Evolutionary conservation across 2,113 vertebrate genomes (phyloP).

Genomic region (Phalacrocorax pelagicus): DNA sequence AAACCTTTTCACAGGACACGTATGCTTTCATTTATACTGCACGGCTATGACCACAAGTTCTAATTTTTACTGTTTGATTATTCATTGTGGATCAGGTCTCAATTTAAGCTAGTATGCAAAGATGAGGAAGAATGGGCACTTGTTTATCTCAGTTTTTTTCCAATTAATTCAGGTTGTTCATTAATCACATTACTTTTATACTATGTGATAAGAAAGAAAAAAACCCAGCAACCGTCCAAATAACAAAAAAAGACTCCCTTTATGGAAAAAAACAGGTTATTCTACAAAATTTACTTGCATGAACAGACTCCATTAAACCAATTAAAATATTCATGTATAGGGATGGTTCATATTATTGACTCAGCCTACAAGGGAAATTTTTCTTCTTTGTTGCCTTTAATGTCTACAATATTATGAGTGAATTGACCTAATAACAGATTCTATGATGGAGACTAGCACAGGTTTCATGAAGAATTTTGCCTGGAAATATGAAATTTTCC

Average conservation of each 20-base stretch:
- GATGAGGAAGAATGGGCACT: not conserved
- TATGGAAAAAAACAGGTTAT: not conserved
- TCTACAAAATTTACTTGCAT: not conserved
- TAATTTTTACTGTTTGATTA: constrained; percentile 38
- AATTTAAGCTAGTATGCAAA: constrained; percentile 1
- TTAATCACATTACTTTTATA: constrained; percentile 4
- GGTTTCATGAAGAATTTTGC: not conserved
- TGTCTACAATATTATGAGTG: not conserved
- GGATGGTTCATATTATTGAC: not conserved
- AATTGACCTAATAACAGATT: not conserved
- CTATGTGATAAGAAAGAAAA: not conserved
- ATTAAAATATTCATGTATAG: not conserved
- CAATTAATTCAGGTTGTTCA: constrained; percentile 38
- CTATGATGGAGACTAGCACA: not conserved
- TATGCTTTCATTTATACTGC: not conserved
- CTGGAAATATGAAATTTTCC: not conserved
- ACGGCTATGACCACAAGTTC: not conserved
- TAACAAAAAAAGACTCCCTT: not conserved
- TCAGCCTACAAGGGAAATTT: not conserved
- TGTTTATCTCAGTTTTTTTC: constrained; percentile 1
- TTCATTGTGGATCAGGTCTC: not conserved
- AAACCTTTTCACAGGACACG: not conserved
- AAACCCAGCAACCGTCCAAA: not conserved
- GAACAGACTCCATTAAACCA: not conserved
- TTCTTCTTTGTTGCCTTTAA: not conserved